These are phyloP conservation scores for Hyposoter didymator DNA, from an alignment of 2,888 invertebrate genomes.

Conservation along the genomic window DNA sequence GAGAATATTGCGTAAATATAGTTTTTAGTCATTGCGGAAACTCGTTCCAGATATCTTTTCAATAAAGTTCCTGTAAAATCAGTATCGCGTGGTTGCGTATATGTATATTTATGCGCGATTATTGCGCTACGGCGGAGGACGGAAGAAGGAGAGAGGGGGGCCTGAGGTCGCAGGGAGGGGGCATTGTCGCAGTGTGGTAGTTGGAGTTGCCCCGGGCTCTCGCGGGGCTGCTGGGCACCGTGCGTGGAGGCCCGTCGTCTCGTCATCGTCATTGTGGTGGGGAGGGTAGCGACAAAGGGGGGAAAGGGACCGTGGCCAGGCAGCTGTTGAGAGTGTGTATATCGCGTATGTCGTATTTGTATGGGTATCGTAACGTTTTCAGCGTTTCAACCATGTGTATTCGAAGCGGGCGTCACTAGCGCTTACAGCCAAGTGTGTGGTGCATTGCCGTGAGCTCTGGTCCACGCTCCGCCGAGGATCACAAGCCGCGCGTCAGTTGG, in stretches of 20 bases:
- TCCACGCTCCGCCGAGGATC: slow-evolving; percentile 28
- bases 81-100: background rate
- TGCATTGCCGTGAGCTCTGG: slow-evolving; percentile 38
- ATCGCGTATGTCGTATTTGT: background rate
- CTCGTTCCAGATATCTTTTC: background rate
- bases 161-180: background rate
- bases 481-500: slow-evolving; percentile 42
- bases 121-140: background rate
- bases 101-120: background rate
- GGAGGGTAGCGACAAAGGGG: background rate
- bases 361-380: background rate
- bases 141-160: background rate
- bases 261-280: slow-evolving; percentile 18
- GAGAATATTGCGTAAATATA: background rate
- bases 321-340: slow-evolving; percentile 42
- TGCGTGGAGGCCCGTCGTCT: slow-evolving; percentile 22
- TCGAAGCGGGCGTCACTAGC: slow-evolving; percentile 31
- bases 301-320: slow-evolving; percentile 23
- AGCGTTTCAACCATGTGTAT: slow-evolving; percentile 23
- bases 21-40: background rate
- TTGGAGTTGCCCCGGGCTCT: background rate
- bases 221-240: background rate
- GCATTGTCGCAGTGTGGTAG: slow-evolving; percentile 1
- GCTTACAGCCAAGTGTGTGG: slow-evolving; percentile 19
- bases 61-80: slow-evolving; percentile 15